Evolutionary conservation across 2,113 vertebrate species (phyloP).

Genomic region (Ovibos moschatus): DNA sequence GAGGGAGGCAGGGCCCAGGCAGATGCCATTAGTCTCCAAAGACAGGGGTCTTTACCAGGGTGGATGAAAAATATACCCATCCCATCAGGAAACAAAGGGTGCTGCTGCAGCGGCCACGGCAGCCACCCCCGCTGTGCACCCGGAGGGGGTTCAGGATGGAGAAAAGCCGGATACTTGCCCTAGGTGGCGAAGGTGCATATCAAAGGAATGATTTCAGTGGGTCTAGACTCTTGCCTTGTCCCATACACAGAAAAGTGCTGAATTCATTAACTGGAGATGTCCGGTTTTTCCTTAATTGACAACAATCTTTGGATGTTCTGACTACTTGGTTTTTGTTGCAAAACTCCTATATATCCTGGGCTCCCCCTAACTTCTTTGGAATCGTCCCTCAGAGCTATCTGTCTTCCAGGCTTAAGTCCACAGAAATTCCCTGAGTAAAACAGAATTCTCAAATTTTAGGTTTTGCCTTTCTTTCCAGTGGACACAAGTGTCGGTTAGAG

Average conservation of each 20-base stretch:
- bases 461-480: neutral
- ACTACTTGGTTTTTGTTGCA: neutral
- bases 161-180: neutral
- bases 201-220: neutral
- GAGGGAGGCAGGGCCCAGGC: no score
- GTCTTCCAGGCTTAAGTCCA: neutral
- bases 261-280: neutral
- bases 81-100: neutral
- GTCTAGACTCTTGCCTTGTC: neutral
- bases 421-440: neutral
- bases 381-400: neutral
- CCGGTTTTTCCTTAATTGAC: neutral
- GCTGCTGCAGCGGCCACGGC: accelerated
- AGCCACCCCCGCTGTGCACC: neutral
- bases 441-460: neutral
- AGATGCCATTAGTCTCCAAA: neutral
- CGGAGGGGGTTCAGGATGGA: neutral
- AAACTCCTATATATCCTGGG: neutral
- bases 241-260: neutral
- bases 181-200: neutral
- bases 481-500: neutral
- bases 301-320: neutral
- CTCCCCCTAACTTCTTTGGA: neutral
- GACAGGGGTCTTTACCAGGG: neutral
- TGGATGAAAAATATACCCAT: neutral